These are phyloP conservation scores for Dinothrombium tinctorium DNA, from an alignment of 1,140 invertebrate species.

Conservation along the genomic window DNA sequence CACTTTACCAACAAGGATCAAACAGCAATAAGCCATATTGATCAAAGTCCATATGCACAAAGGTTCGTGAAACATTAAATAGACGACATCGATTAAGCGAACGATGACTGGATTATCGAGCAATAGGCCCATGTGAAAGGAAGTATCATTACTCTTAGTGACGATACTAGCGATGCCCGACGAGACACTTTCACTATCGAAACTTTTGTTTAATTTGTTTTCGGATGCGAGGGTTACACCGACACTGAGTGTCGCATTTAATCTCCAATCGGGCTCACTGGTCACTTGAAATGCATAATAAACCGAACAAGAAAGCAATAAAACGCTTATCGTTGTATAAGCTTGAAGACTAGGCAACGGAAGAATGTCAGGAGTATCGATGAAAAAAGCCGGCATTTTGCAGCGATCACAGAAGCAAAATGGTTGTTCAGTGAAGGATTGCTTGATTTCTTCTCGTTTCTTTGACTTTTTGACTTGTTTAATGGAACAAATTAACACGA, in stretches of 20 bases:
- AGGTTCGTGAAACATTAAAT: constrained; percentile 50
- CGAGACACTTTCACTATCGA: neutral
- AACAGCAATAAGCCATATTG: constrained; percentile 61
- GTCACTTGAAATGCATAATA: constrained; percentile 51
- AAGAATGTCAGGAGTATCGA: constrained; percentile 35
- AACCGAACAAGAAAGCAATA: constrained; percentile 42
- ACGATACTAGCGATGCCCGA: neutral
- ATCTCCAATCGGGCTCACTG: constrained; percentile 36
- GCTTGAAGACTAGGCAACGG: constrained; percentile 53
- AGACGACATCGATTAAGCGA: constrained; percentile 30
- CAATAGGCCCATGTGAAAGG: constrained; percentile 6
- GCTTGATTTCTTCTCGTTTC: too few relatives aligned
- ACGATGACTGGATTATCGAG: constrained; percentile 8
- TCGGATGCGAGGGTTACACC: neutral
- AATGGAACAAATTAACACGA: too few relatives aligned
- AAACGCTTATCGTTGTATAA: constrained; percentile 46
- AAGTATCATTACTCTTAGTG: constrained; percentile 3
- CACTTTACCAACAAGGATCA: constrained; percentile 47
- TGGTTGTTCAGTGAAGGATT: too few relatives aligned
- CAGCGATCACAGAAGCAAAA: too few relatives aligned
- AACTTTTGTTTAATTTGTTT: neutral
- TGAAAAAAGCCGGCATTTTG: constrained; percentile 47
- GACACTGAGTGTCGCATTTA: constrained; percentile 10
- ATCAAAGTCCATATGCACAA: constrained; percentile 62
- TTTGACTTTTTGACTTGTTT: too few relatives aligned